Base-by-base conservation (phyloP, 2,797 vertebrate genomes). In the Sebastes oblongus region DNA sequence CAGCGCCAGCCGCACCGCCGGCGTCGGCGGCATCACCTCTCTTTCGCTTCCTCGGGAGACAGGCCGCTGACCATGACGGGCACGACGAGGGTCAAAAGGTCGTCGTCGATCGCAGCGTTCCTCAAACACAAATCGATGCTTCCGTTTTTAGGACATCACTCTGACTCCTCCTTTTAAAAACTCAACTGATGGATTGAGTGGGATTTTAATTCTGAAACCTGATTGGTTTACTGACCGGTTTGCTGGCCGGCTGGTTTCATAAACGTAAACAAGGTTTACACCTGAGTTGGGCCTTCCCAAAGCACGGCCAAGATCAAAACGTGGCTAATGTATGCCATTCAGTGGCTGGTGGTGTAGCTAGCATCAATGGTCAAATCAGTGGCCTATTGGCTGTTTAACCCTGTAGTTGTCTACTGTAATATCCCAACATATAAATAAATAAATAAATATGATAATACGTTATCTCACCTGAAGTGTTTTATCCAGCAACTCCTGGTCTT, bases 121-220 rank as follows among this genome's bases (percentile, higher is more conserved):
- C 93, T 96, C 67, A 96, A 96, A 84, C 92, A 93, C 76, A 96
- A 95, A 27, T 73, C 94, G 0, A 32, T 94, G 24, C 71, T 60
- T 0, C 84, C 72, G 14, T 86, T 94, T 39, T 64, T 90, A 0
- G 83, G 72, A 14, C 74, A 78, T 4, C 82, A 72, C 13, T 82
- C 89, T 1, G 88, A 91, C 25, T 60, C 78, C 4, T 61, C 76
- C 0, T 5, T 84, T 16, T 91, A 9, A 78, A 52, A 24, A 14
- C 9, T 24, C 20, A 6, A 8, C 7, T 22, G n/a, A 36, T 29
- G 10, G 56, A 73, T n/a, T 34, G 10, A 29, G n/a, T 20, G 2
- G 20, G 24, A 18, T 66, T 69, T 62, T 6, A 4, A 56, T 52
- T 54, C 56, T 59, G 30, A 30, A n/a, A 59, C 18, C 25, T 29